Base-by-base conservation (phyloP, 2,113 vertebrate genomes). In the Oenanthe melanoleuca region DNA sequence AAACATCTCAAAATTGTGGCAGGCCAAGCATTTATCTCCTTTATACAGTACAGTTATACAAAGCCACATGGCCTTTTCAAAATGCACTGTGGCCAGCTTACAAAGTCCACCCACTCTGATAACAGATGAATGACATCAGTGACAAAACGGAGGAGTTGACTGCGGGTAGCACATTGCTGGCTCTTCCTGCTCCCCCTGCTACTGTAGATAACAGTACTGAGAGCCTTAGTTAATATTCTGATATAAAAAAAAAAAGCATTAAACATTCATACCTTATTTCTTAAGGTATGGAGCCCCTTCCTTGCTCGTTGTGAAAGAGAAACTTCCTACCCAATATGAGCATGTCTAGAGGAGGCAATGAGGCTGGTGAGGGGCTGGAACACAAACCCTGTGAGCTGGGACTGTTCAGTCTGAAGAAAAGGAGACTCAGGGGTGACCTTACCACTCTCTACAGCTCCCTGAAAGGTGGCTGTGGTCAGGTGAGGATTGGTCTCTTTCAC, bases 321-420 rank as follows among this genome's bases (percentile, higher is more conserved):
- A n/a, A 57, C 16, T 57, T 79, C 53, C 53, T 69, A 69, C 37
- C 50, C 56, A 81, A 52, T 2, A 71, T 3, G 60, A 64, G 31
- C 0, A 0, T 1, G 3, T 53, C 38, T 49, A 79, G 31, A 44
- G 31, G 47, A 9, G 69, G 16, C 4, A 40, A n/a, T 0, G 1
- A 63, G 37, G 75, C 47, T 78, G 60, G 47, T 4, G 74, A 63
- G 59, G 45, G 47, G 59, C 31, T 2, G 47, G 60, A 34, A n/a
- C 38, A 53, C 37, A 34, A 42, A 1, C 11, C 18, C 37, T 52
- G 4, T 28, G 47, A 40, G 40, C 40, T 40, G 40, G 40, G 40
- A 12, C 0, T 34, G 60, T 44, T 42, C 2, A 53, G 31, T 37
- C 59, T 53, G 59, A 31, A 34, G 47, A 52, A 64, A 64, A 64